Percentiles rank a stretch among this genome's conserved stretches.
Conservation (phyloP, 2,888 invertebrate genomes). For the Schizaphis graminum region DNA sequence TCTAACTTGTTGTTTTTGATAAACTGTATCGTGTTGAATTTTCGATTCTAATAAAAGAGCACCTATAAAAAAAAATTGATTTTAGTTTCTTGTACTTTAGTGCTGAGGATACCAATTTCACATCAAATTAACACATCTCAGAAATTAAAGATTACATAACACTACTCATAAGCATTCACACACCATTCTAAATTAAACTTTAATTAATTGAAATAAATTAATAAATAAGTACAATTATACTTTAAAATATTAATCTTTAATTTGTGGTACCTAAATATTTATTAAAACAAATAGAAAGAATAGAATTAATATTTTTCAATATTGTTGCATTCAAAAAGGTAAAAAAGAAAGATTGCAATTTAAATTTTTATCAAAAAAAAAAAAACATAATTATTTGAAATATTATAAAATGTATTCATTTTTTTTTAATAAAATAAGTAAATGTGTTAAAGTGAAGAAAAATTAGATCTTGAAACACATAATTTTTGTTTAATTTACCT, state of each 20-base stretch:
- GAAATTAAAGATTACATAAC: not conserved
- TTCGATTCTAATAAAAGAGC: slow-evolving; percentile 96
- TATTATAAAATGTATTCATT: too few species aligned
- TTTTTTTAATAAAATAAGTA: too few species aligned
- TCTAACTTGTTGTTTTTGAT: slow-evolving; percentile 95
- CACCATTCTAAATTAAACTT: not conserved
- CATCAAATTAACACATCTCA: not conserved
- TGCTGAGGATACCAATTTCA: not conserved
- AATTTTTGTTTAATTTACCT: not conserved
- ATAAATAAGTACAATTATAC: not conserved
- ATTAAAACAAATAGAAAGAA: not conserved
- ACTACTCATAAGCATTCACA: not conserved
- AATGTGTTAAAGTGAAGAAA: too few species aligned
- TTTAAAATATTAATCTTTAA: not conserved
- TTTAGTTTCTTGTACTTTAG: not conserved
- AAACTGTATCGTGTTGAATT: slow-evolving; percentile 97
- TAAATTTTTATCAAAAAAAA: too few species aligned
- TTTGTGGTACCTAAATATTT: not conserved
- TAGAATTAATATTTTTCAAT: not conserved
- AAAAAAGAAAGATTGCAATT: too few species aligned
- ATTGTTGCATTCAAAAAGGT: not conserved
- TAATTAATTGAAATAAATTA: not conserved
- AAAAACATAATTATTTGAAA: too few species aligned
- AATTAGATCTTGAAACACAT: too few species aligned
- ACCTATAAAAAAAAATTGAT: slow-evolving; percentile 71